Percentiles rank a stretch among this genome's conserved stretches.
These are phyloP conservation scores for Toxonevra muliebris DNA, from an alignment of 2,888 invertebrate species.

Conservation along the genomic window DNA sequence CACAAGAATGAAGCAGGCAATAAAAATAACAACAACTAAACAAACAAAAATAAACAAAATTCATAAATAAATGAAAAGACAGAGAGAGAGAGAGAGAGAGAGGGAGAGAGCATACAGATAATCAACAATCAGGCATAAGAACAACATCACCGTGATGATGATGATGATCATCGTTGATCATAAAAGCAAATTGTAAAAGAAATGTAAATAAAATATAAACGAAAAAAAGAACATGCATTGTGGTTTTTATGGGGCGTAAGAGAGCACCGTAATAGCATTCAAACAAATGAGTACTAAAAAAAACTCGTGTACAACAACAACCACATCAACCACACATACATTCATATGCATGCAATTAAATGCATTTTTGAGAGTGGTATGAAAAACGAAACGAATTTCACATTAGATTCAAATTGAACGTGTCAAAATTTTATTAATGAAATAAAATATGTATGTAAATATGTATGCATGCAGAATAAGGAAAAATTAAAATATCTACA, in stretches of 20 bases:
- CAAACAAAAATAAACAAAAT: too few relatives aligned
- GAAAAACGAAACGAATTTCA: too few relatives aligned
- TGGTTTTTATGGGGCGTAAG: slow-evolving; percentile 9
- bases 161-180: slow-evolving; percentile 30
- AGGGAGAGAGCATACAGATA: too few relatives aligned
- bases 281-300: slow-evolving; percentile 2
- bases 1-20: slow-evolving; percentile 26
- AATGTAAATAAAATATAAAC: slow-evolving; percentile 24
- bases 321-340: neutral
- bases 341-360: neutral
- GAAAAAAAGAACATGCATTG: slow-evolving; percentile 2
- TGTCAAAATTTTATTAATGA: too few relatives aligned
- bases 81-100: too few relatives aligned
- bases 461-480: too few relatives aligned
- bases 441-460: too few relatives aligned
- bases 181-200: neutral
- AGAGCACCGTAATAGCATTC: neutral
- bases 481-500: too few relatives aligned
- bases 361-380: too few relatives aligned
- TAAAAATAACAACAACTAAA: slow-evolving; percentile 42
- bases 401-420: too few relatives aligned
- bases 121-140: slow-evolving; percentile 33
- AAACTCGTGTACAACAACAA: neutral
- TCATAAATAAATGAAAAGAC: too few relatives aligned
- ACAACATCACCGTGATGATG: slow-evolving; percentile 43